These are phyloP conservation scores for Rallus limicola DNA, from an alignment of 2,113 vertebrate genomes.

Conservation along the genomic window DNA sequence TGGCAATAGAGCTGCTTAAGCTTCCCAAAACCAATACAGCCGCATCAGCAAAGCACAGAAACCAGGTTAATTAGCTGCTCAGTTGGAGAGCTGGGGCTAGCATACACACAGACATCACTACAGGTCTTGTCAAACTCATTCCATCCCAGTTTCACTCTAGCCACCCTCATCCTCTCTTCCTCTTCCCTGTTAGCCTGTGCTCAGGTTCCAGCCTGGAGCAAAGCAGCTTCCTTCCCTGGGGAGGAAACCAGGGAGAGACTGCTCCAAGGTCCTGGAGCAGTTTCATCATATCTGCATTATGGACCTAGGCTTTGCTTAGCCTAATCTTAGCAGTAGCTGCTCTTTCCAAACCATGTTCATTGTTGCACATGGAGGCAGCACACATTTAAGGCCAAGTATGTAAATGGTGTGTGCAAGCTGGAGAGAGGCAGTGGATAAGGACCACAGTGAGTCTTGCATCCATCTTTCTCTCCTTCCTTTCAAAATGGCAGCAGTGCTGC, in stretches of 20 bases:
- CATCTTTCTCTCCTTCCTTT: neutral
- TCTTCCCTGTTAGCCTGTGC: neutral
- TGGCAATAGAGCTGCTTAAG: neutral
- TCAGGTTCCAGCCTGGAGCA: neutral
- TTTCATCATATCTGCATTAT: too few species aligned
- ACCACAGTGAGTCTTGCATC: neutral
- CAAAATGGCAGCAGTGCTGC: neutral
- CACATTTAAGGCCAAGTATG: neutral
- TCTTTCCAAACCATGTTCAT: neutral
- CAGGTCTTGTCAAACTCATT: neutral
- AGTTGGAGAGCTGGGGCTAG: neutral
- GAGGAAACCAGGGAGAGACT: neutral
- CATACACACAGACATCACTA: neutral
- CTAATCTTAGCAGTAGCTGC: neutral
- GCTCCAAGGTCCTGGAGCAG: neutral
- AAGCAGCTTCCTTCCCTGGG: neutral
- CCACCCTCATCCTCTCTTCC: neutral
- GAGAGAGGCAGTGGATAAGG: neutral
- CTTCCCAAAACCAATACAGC: neutral
- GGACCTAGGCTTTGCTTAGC: neutral
- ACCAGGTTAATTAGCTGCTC: neutral
- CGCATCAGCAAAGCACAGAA: neutral
- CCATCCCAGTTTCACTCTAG: neutral
- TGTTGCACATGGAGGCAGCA: neutral
- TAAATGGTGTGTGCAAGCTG: neutral